phyloP scores from a whole-genome alignment of 2,888 invertebrate species.

The Epinotia brunnichana region DNA sequence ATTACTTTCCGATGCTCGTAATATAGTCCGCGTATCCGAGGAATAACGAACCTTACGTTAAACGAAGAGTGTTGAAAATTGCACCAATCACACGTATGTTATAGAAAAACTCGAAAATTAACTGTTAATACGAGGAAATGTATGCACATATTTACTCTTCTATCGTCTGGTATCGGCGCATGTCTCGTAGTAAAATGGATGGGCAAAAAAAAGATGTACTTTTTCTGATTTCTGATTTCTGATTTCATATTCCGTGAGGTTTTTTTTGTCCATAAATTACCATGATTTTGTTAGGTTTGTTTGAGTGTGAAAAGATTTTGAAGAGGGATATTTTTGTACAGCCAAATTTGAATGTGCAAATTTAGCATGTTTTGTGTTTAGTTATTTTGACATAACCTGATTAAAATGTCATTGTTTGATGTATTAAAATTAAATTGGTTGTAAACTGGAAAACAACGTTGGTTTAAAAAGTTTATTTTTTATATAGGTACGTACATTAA shows the following conservation, averaged over 20 bases:
- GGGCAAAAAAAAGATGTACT: slow-evolving; percentile 38
- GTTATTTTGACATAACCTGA: no score
- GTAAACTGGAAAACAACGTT: no score
- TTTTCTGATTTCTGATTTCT: no score
- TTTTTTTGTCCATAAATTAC: slow-evolving; percentile 36
- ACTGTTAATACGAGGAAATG: slow-evolving; percentile 22
- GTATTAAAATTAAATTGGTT: no score
- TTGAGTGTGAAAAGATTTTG: not conserved
- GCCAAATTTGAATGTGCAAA: not conserved
- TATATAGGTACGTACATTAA: no score
- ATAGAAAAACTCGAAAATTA: not conserved
- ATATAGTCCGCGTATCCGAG: not conserved
- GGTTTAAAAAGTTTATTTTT: no score
- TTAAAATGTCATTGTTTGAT: no score
- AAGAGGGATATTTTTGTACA: not conserved
- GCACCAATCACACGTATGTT: not conserved
- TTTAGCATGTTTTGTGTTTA: no score
- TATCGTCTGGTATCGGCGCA: slow-evolving; percentile 28
- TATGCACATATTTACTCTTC: slow-evolving; percentile 39
- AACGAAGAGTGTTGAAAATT: not conserved
- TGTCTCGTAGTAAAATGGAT: slow-evolving; percentile 36
- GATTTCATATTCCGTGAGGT: slow-evolving; percentile 18
- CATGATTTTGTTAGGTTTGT: slow-evolving; percentile 36
- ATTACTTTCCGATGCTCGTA: not conserved
- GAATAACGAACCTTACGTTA: slow-evolving; percentile 5